These are phyloP conservation scores for Lepas anatifera DNA, from an alignment of 2,888 invertebrate genomes.

Conservation along the genomic window DNA sequence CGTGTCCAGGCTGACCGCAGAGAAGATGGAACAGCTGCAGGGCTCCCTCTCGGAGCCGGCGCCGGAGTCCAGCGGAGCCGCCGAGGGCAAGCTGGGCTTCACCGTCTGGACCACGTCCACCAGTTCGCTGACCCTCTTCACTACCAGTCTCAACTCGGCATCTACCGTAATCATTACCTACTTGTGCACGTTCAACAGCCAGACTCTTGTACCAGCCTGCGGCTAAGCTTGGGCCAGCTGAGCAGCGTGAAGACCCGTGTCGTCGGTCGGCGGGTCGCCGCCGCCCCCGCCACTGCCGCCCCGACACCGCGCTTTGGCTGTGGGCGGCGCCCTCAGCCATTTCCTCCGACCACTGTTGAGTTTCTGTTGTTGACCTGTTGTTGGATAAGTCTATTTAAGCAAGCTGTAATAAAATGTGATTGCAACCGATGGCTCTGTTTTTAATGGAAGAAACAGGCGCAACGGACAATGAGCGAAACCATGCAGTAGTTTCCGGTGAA, in stretches of 20 bases:
- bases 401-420: conserved; percentile 3
- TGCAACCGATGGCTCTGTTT: too few relatives aligned
- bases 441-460: too few relatives aligned
- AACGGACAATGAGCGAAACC: too few relatives aligned
- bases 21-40: background rate
- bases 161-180: background rate
- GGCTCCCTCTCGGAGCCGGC: background rate
- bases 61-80: background rate
- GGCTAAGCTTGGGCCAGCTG: too few relatives aligned
- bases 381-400: background rate
- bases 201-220: background rate
- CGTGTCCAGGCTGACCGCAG: background rate
- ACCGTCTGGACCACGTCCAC: background rate
- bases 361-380: background rate
- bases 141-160: background rate
- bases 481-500: too few relatives aligned
- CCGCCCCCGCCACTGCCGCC: background rate
- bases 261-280: too few relatives aligned
- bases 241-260: too few relatives aligned
- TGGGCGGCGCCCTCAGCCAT: too few relatives aligned
- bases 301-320: background rate
- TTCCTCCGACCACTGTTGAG: background rate
- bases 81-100: background rate
- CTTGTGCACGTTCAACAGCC: background rate
- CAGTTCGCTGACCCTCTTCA: background rate